Evolutionary conservation across 2,888 invertebrate species (phyloP).

Genomic region (Antheraea assamensis): DNA sequence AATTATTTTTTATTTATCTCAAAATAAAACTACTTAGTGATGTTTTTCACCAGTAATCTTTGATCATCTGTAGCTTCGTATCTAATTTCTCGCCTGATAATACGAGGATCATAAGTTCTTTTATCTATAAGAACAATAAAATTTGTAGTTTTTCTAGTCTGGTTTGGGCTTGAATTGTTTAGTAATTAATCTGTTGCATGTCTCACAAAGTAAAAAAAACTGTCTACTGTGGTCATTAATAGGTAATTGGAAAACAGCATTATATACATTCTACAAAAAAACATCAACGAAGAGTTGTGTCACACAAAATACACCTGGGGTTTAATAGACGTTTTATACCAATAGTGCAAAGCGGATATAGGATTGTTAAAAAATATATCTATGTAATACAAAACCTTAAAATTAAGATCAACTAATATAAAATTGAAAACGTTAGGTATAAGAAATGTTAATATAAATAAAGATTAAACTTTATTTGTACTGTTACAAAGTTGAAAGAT

Average conservation of each 20-base stretch:
- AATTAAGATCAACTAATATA: not conserved
- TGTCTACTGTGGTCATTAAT: too few species aligned
- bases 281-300: too few species aligned
- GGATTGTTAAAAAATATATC: not conserved
- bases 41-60: too few species aligned
- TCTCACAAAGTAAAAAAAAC: not conserved
- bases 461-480: not conserved
- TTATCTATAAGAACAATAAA: not conserved
- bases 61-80: too few species aligned
- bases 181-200: not conserved
- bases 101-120: not conserved
- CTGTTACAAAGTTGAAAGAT: conserved; percentile 17
- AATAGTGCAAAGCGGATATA: not conserved
- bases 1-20: too few species aligned
- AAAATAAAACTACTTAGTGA: not conserved
- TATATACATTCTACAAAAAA: too few species aligned
- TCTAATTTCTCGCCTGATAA: too few species aligned
- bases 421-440: not conserved
- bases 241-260: too few species aligned
- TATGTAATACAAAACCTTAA: not conserved
- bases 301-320: too few species aligned
- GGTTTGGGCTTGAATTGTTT: not conserved
- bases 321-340: too few species aligned
- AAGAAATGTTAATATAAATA: not conserved
- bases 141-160: not conserved